Base-by-base conservation (phyloP, 2,888 invertebrate species). In the Monochamus alternatus region DNA sequence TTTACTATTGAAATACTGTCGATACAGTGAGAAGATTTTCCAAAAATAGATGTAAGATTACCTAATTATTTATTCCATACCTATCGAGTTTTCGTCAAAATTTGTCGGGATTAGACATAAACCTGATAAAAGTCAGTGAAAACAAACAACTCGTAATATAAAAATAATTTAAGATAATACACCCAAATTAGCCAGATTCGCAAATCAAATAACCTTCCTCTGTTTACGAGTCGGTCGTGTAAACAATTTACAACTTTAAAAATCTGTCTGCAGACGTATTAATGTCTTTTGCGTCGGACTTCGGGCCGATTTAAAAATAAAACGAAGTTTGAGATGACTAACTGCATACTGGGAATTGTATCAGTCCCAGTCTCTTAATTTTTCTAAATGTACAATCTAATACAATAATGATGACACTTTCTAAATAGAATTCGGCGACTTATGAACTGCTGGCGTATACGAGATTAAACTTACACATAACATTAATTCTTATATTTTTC, bases 171-270 rank as follows among this genome's bases (percentile, higher is more conserved):
- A 55, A 55, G n/a, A 12, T n/a, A 55, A 55, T 55, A 55, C n/a
- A 55, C 1, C 55, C 55, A 55, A 55, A 55, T 55, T 55, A 55
- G n/a, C n/a, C n/a, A 55, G 55, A 55, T 14, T 55, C n/a, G 55
- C 55, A 55, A 55, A 55, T 55, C 55, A 55, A 55, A 55, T 55
- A 55, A 22, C 55, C 55, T 55, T 4, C 55, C 55, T 4, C n/a
- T 22, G 55, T 55, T 55, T 55, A 55, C 55, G 55, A n/a, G n/a
- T 22, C 4, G 3, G 1, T 55, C 14, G 55, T 55, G 55, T 55
- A 55, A 55, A 55, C 55, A 55, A 55, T 55, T 55, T 55, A 55
- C 55, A 55, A 55, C 55, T 55, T 55, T 55, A 55, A 55, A 55
- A 55, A 55, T n/a, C 14, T 55, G 14, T 12, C 55, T 14, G 14